phyloP scores from a whole-genome alignment of 2,113 vertebrate species.

The Melospiza georgiana region DNA sequence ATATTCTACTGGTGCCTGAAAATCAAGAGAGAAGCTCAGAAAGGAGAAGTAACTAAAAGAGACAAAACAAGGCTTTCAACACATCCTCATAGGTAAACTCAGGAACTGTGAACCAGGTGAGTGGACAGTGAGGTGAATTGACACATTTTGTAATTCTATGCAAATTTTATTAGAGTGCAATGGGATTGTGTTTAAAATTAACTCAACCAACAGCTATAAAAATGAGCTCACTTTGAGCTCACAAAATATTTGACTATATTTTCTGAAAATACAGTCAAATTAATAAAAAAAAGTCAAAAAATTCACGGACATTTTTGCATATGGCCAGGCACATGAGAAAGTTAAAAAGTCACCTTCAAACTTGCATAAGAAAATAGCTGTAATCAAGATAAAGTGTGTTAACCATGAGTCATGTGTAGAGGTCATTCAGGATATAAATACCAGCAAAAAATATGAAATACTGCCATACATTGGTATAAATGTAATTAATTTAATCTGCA shows the following conservation, averaged over 20 bases:
- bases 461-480: not conserved
- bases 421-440: not conserved
- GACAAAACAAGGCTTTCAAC: not conserved
- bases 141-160: not conserved
- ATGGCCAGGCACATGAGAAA: not conserved
- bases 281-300: not conserved
- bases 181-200: not conserved
- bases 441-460: not conserved
- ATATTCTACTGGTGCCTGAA: not conserved
- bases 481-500: not conserved
- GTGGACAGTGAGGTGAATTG: not conserved
- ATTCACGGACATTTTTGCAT: not conserved
- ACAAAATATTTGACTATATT: too few relatives aligned
- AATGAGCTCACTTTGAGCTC: not conserved
- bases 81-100: not conserved
- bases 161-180: not conserved
- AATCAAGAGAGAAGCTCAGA: not conserved
- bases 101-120: not conserved
- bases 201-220: not conserved
- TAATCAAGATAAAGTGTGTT: not conserved
- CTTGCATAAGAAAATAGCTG: not conserved
- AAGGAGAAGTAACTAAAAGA: not conserved
- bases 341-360: conserved; percentile 5
- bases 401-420: not conserved
- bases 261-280: not conserved